Evolutionary conservation across 2,888 invertebrate species (phyloP).

Genomic region (Troides aeacus): DNA sequence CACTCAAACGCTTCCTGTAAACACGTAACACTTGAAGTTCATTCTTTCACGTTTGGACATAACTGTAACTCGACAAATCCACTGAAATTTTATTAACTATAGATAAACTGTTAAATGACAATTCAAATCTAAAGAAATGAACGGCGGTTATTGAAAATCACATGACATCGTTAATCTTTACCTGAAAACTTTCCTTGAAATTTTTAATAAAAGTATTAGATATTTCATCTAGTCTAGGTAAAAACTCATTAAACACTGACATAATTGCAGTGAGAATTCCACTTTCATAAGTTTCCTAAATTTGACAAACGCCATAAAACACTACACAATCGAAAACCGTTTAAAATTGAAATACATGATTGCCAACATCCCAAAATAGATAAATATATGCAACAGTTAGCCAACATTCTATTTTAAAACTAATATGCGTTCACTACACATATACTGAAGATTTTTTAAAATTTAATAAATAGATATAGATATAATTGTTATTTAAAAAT

Average conservation of each 20-base stretch:
- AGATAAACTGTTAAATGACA: conserved; percentile 6
- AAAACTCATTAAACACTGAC: conserved; percentile 68
- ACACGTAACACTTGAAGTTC: conserved; percentile 11
- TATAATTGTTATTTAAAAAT: no score
- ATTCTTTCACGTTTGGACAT: conserved; percentile 7
- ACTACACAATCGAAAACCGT: conserved; percentile 68
- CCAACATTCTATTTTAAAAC: not conserved
- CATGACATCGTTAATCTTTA: conserved; percentile 40
- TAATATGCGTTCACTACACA: no score
- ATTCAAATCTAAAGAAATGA: conserved; percentile 7
- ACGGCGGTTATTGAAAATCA: conserved; percentile 25
- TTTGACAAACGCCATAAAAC: conserved; percentile 64
- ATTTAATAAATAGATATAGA: no score
- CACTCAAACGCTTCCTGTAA: conserved; percentile 58
- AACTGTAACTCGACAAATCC: not conserved
- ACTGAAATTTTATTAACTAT: conserved; percentile 19
- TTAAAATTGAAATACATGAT: conserved; percentile 62
- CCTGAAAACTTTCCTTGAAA: conserved; percentile 63
- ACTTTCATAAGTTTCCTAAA: conserved; percentile 51
- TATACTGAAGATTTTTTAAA: no score
- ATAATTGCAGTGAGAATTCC: conserved; percentile 56
- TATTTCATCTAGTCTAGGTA: conserved; percentile 62
- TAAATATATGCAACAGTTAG: not conserved
- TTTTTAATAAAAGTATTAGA: conserved; percentile 49
- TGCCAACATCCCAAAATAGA: conserved; percentile 45